These are phyloP conservation scores for Lichenostomus cassidix DNA, from an alignment of 2,113 vertebrate species.

Conservation along the genomic window DNA sequence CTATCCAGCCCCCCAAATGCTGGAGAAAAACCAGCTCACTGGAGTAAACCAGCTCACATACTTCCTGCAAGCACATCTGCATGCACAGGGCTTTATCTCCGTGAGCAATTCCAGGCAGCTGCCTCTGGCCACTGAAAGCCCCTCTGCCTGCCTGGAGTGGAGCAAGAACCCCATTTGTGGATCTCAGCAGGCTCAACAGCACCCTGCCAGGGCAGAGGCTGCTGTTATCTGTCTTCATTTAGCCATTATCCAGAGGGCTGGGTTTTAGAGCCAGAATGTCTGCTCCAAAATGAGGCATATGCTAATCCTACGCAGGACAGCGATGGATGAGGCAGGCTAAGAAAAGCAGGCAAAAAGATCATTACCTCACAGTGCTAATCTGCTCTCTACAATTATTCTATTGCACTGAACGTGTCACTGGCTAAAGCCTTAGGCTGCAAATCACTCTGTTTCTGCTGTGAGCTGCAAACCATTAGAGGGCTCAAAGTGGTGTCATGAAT, in stretches of 20 bases:
- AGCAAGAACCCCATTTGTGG: background rate
- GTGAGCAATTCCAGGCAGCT: background rate
- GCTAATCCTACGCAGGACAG: background rate
- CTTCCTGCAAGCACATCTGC: accelerated
- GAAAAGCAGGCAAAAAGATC: conserved; percentile 9
- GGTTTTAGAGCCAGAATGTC: background rate
- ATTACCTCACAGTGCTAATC: background rate
- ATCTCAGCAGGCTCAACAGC: background rate
- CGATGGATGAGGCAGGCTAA: conserved; percentile 8
- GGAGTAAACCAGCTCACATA: background rate
- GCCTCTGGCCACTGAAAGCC: background rate
- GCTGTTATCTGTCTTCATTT: conserved; percentile 10
- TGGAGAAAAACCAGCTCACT: background rate
- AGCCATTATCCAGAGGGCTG: background rate
- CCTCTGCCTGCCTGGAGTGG: background rate
- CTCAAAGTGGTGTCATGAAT: background rate
- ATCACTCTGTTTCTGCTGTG: background rate
- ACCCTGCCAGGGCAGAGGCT: background rate
- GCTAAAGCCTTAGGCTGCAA: background rate
- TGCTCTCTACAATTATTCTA: background rate
- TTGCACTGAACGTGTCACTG: background rate
- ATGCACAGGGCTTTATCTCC: background rate
- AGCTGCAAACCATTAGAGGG: background rate
- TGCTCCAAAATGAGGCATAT: background rate
- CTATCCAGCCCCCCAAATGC: background rate